Base-by-base conservation (phyloP, 23 tunicate genomes). In the Diplosoma virens region DNA sequence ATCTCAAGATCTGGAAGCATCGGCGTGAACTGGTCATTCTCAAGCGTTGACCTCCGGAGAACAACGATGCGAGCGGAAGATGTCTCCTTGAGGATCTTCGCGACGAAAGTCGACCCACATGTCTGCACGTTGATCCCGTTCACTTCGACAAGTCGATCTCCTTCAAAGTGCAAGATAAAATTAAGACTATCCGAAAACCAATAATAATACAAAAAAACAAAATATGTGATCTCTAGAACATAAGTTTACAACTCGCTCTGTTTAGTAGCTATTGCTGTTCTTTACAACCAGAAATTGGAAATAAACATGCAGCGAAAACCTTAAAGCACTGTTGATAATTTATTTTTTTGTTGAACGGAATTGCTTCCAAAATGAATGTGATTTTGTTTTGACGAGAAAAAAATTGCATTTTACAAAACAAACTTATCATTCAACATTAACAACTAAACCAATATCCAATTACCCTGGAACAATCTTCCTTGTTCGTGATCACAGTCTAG, bases 121-220 rank as follows among this genome's bases (percentile, higher is more conserved):
- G 86, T 25, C 59, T 71, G 86, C 24, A 81, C 86, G 53, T 81
- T 81, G 20, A 81, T 58, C 16, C 86, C 86, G 73, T 81, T 81
- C 25, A 81, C 79, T 37, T 81, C 86, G 6, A 81, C 35, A 25
- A 81, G 33, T 1, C 86, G 76, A 41, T 81, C 86, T 3, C 77
- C 86, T 81, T 11, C 5, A 64, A 9, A 24, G 22, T 9, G 22
- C 61, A 55, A 9, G 17, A 41, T 7, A n/a, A n/a, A n/a, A n/a
- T n/a, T n/a, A n/a, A n/a, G n/a, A n/a, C n/a, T n/a, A n/a, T n/a
- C n/a, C n/a, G n/a, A n/a, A n/a, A n/a, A n/a, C n/a, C n/a, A n/a
- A n/a, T n/a, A n/a, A n/a, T n/a, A n/a, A n/a, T n/a, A n/a, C n/a
- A n/a, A n/a, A n/a, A n/a, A n/a, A n/a, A n/a, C n/a, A n/a, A n/a